phyloP scores from a whole-genome alignment of 2,113 vertebrate genomes.

The Eudorcas thomsonii region DNA sequence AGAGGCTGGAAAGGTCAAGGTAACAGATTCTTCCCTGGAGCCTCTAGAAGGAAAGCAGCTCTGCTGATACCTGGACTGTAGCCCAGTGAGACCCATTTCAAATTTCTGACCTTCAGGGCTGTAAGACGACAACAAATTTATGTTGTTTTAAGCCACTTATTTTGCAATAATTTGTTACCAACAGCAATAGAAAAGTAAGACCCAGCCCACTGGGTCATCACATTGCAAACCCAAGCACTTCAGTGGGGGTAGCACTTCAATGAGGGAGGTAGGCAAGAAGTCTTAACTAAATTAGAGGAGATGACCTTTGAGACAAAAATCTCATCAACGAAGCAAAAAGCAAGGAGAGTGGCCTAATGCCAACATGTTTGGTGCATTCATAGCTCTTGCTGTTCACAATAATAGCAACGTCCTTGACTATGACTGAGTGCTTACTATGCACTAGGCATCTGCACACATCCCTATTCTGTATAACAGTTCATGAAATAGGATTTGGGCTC shows the following conservation, averaged over 20 bases:
- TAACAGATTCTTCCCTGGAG: background rate
- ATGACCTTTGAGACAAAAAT: background rate
- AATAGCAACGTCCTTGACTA: background rate
- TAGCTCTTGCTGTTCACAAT: background rate
- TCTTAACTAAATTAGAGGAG: background rate
- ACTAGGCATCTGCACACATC: background rate
- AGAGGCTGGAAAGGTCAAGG: background rate
- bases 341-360: background rate
- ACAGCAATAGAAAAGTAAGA: background rate
- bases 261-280: background rate
- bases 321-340: background rate
- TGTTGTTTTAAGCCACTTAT: background rate
- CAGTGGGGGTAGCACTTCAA: background rate
- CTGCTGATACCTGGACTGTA: background rate
- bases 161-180: background rate
- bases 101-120: background rate
- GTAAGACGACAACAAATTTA: background rate
- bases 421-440: background rate
- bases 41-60: background rate
- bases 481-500: background rate
- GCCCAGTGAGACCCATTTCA: background rate
- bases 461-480: background rate
- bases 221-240: background rate
- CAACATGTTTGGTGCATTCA: background rate
- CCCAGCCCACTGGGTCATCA: background rate